Base-by-base conservation (phyloP, 1,140 invertebrate species). In the Eurosta solidaginis region DNA sequence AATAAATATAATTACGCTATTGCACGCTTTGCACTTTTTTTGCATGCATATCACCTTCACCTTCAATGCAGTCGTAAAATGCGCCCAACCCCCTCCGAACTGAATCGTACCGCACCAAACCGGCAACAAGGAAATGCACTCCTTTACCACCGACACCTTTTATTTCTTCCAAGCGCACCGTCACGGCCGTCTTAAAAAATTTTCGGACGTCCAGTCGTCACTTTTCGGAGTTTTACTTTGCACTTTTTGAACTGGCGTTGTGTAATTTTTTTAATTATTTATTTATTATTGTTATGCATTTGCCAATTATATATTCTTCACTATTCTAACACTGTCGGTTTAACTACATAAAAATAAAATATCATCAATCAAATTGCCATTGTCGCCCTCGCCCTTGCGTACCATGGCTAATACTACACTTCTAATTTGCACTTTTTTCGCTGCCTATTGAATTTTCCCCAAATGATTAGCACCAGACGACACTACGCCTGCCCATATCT, bases 391-490 rank as follows among this genome's bases (percentile, higher is more conserved):
- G 33, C 59, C 59, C 59, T 68, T 68, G 59, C 59, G 33, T 20
- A 40, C n/a, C 59, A 40, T 68, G 59, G 59, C 33, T 40, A 68
- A 68, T 68, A 36, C 36, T 68, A 36, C 59, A 40, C 59, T 68
- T 68, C 59, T 33, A 68, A 68, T 40, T 68, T 36, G 9, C 59
- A 68, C 40, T 68, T 68, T 68, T 40, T 68, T n/a, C 7, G 29
- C 40, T 33, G 59, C 59, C 33, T 68, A 68, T 68, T 68, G 59
- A 68, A 68, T 68, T 68, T 68, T 68, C 59, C 59, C 33, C n/a
- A n/a, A 68, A 29, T 68, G 9, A 7, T 40, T 68, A 68, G 33
- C 33, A 14, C 4, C n/a, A n/a, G n/a, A 68, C 36, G 33, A 33
- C n/a, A n/a, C 59, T 36, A 42, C 36, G 59, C 59, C 59, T 68